These are phyloP conservation scores for Blera fallax DNA, from an alignment of 2,888 invertebrate species.

Conservation along the genomic window DNA sequence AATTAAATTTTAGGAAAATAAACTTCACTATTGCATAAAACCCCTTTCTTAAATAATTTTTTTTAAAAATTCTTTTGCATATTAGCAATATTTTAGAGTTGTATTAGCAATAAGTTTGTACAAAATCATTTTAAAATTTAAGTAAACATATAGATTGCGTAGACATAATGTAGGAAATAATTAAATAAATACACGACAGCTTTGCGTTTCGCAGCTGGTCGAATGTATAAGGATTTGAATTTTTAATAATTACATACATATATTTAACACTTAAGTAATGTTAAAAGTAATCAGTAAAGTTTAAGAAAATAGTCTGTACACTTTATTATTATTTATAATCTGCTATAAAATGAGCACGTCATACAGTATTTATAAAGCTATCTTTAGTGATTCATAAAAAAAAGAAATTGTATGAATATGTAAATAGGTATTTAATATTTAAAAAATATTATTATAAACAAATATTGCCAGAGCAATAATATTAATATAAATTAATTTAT, in stretches of 20 bases:
- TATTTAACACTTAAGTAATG: slow-evolving; percentile 25
- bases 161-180: slow-evolving; percentile 13
- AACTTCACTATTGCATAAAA: neutral
- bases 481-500: slow-evolving; percentile 46
- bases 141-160: slow-evolving; percentile 1
- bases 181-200: slow-evolving; percentile 19
- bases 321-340: slow-evolving; percentile 35
- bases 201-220: neutral
- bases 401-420: slow-evolving; percentile 69
- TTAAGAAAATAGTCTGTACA: slow-evolving; percentile 24
- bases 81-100: slow-evolving; percentile 8
- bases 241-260: slow-evolving; percentile 8
- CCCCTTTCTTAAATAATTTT: neutral
- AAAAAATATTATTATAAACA: slow-evolving; percentile 33
- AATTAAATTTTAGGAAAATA: slow-evolving; percentile 41
- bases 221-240: slow-evolving; percentile 55
- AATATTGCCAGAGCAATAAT: slow-evolving; percentile 28
- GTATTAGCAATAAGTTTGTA: slow-evolving; percentile 59
- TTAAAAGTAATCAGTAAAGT: slow-evolving; percentile 13
- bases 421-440: slow-evolving; percentile 59
- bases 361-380: slow-evolving; percentile 41
- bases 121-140: slow-evolving; percentile 50
- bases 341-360: slow-evolving; percentile 23
- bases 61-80: slow-evolving; percentile 15
- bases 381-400: slow-evolving; percentile 42